Base-by-base conservation (phyloP, 2,113 vertebrate species). In the Danio rerio region DNA sequence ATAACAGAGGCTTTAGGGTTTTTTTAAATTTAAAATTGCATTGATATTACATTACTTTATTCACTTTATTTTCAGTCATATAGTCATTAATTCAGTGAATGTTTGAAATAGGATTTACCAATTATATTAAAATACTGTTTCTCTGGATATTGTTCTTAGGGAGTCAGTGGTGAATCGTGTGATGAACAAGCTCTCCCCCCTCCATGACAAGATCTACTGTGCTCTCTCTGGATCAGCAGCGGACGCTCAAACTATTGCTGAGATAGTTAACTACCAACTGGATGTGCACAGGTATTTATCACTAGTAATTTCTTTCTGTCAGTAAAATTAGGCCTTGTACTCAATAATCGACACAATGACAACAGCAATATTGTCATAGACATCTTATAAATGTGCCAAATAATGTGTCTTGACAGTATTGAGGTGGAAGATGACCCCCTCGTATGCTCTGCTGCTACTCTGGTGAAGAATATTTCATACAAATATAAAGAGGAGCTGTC, bases 151-250 rank as follows among this genome's bases (percentile, higher is more conserved):
- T 2, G 31, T 21, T 31, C 50, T 50, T 82, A 97, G 96, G 40
- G 45, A 83, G 0, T 20, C 94, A 0, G 94, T 97, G 88, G 95
- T 96, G 58, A 96, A 96, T 89, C 91, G 95, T 0, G 95, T 96
- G 82, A 96, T 96, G 91, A 95, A 97, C 89, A 97, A 97, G 83
- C 92, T 97, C 12, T 94, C 90, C 0, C 94, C 90, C 0, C 91
- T 97, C 0, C 95, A 96, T 80, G 89, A 95, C 0, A 94, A 87
- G 53, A 95, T 97, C 87, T 97, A 94, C 91, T 97, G 96, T 0
- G 96, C 96, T 1, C 91, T 97, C 63, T 97, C 96, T 0, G 96
- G 96, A 10, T 97, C 96, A 0, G 95, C 95, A 0, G 96, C 96
- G 0, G 96, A 96, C 0, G 95, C 95, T 43, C 95, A 97, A 88